phyloP scores from a whole-genome alignment of 2,888 invertebrate genomes.

The Tubulanus polymorphus region DNA sequence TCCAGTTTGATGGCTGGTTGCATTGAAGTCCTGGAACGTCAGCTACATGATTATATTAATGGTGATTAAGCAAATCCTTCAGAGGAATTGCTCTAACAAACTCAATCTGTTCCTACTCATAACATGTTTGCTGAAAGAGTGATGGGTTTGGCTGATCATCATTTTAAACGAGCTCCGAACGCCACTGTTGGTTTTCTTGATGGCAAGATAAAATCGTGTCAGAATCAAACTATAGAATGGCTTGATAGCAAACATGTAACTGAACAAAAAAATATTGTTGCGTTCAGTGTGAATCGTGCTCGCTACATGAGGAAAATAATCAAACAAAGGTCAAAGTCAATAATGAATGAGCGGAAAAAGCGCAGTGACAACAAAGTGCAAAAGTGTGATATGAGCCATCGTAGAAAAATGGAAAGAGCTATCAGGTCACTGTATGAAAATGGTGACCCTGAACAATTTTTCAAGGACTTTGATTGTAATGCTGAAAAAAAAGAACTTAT shows the following conservation, averaged over 20 bases:
- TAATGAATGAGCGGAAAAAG: not conserved
- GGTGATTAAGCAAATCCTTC: not conserved
- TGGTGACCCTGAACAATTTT: not conserved
- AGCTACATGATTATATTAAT: not conserved
- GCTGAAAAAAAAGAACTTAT: not conserved
- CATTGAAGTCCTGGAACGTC: not conserved
- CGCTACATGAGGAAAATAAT: not conserved
- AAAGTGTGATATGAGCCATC: not conserved
- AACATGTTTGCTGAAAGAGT: constrained; percentile 2
- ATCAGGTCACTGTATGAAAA: not conserved
- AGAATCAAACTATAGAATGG: constrained; percentile 1
- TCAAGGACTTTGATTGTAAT: not conserved
- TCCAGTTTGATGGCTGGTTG: not conserved
- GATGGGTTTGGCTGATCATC: not conserved
- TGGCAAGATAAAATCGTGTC: not conserved
- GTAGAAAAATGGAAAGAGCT: not conserved
- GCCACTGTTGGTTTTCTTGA: constrained; percentile 6
- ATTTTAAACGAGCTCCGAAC: constrained; percentile 2
- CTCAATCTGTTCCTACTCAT: not conserved
- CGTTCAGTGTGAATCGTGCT: not conserved
- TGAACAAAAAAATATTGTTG: not conserved
- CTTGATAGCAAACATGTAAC: not conserved
- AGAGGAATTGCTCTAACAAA: not conserved
- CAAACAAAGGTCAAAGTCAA: not conserved
- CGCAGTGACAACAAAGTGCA: not conserved